Percentiles rank a stretch among this genome's conserved stretches.
phyloP scores from a whole-genome alignment of 2,797 vertebrate species.

The Myripristis murdjan region DNA sequence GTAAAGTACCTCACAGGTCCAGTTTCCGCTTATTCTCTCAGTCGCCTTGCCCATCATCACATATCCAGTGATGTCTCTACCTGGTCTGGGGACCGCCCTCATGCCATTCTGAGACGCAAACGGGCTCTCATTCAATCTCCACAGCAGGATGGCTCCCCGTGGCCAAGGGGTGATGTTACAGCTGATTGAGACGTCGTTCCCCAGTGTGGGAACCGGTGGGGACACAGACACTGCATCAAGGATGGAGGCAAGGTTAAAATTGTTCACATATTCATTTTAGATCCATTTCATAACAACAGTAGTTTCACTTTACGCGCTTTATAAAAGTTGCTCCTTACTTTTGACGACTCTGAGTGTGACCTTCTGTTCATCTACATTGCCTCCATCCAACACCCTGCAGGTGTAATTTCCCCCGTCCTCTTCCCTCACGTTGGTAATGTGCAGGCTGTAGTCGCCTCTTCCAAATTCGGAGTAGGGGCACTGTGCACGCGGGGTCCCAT shows the following conservation, averaged over 20 bases:
- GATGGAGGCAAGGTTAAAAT: not conserved
- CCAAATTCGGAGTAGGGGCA: conserved; percentile 65
- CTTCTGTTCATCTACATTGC: accelerated
- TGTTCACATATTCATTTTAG: not conserved
- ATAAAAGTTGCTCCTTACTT: conserved; percentile 67
- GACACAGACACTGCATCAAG: conserved; percentile 71
- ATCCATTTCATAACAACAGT: too few relatives aligned
- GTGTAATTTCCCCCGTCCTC: conserved; percentile 78
- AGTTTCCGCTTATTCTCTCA: conserved; percentile 59
- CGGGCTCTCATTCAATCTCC: conserved; percentile 63
- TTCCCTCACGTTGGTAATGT: conserved; percentile 63
- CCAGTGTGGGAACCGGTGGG: conserved; percentile 50
- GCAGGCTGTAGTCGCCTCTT: conserved; percentile 73
- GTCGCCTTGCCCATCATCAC: conserved; percentile 33
- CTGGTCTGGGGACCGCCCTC: accelerated
- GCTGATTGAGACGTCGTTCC: conserved; percentile 25
- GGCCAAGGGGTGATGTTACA: conserved; percentile 71
- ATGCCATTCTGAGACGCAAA: not conserved
- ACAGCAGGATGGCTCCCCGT: not conserved
- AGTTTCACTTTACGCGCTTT: too few relatives aligned
- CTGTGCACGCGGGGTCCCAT: not conserved
- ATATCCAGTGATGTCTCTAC: accelerated
- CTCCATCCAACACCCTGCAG: conserved; percentile 55
- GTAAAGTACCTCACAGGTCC: conserved; percentile 74
- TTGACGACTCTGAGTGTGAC: conserved; percentile 77